Percentiles rank a stretch among this genome's conserved stretches.
phyloP scores from a whole-genome alignment of 2,113 vertebrate genomes.

The Chamaea fasciata region DNA sequence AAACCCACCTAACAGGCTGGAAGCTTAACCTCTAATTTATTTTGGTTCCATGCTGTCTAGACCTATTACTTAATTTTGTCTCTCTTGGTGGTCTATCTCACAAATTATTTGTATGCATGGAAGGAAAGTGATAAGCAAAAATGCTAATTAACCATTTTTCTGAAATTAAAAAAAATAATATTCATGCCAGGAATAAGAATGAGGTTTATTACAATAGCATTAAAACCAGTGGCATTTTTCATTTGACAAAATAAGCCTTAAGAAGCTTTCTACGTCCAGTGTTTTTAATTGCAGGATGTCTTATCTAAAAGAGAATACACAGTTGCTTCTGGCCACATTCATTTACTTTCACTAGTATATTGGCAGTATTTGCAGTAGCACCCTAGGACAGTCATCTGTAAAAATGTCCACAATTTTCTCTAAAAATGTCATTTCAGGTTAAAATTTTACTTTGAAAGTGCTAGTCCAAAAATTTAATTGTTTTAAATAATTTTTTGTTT shows the following conservation, averaged over 20 bases:
- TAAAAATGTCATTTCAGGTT: not conserved
- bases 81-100: constrained; percentile 67
- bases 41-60: constrained; percentile 53
- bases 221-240: constrained; percentile 49
- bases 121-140: constrained; percentile 72
- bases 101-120: constrained; percentile 72
- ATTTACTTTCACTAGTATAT: not conserved
- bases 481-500: not conserved
- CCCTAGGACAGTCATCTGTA: not conserved
- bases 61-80: constrained; percentile 71
- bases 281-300: constrained; percentile 48
- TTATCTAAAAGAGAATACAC: constrained; percentile 41
- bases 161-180: constrained; percentile 49
- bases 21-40: constrained; percentile 63
- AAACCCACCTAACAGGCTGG: not conserved
- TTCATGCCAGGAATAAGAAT: constrained; percentile 71
- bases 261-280: constrained; percentile 37
- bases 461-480: not conserved
- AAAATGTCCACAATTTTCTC: not conserved
- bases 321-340: not conserved
- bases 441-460: not conserved
- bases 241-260: constrained; percentile 56
- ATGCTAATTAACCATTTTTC: constrained; percentile 75
- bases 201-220: constrained; percentile 57
- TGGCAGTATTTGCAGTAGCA: not conserved